Base-by-base conservation (phyloP, 2,797 vertebrate species). In the Oryzias dopingdopingensis region DNA sequence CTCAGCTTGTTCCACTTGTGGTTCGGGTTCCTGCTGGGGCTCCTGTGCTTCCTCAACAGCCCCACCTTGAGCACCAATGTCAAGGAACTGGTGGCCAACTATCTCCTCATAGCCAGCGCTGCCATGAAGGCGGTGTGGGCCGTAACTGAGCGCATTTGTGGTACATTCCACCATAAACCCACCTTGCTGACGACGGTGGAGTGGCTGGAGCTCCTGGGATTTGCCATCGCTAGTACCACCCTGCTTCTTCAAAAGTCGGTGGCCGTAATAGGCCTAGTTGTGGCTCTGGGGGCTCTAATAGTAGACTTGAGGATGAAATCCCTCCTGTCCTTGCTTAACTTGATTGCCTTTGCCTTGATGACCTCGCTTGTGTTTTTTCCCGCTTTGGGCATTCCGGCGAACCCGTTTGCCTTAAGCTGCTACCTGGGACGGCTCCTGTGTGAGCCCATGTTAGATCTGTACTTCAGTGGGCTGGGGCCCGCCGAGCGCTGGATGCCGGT, bases 261-360 rank as follows among this genome's bases (percentile, higher is more conserved):
- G 41, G 95, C 95, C 70, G 90, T 98, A 58, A 90, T 95, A 52
- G 90, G 94, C 26, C 82, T 99, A 77, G 92, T 94, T 13, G 70
- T 93, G 56, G 95, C 95, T 37, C 87, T 99, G 68, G 94, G 95
- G 23, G 81, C 92, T 80, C 86, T 98, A 65, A 93, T 98, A 60
- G 93, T 96, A 73, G 95, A 96, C 83, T 86, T 99, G 70, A 93
- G 95, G 73, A 97, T 98, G 94, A 99, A 99, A 83, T 96, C 97
- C 45, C 92, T 96, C 57, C 79, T 98, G 59, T 94, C 97, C 59
- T 83, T 98, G 80, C 94, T 92, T 53, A 98, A 96, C 83, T 82
- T 98, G 83, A 81, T 89, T 50, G 90, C 90, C 86, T 98, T 98
- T 86, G 77, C 91, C 67, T 82, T 93, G 68, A 81, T 96, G 49